These are phyloP conservation scores for Dendrocopos noguchii DNA, from an alignment of 2,113 vertebrate genomes.

Conservation along the genomic window DNA sequence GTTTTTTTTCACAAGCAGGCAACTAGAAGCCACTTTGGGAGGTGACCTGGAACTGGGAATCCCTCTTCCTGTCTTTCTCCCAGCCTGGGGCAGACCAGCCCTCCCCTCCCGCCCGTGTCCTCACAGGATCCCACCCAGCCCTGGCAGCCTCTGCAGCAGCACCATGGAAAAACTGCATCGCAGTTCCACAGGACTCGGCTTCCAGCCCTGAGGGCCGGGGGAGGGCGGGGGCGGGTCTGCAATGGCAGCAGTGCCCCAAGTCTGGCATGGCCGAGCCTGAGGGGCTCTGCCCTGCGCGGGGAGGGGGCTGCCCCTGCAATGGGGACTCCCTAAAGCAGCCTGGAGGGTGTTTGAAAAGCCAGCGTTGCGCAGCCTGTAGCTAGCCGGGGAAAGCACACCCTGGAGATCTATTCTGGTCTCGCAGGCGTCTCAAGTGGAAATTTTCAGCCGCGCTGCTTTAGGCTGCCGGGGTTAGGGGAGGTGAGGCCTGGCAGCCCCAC, in stretches of 20 bases:
- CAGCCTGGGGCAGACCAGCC: background rate
- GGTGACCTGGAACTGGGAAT: background rate
- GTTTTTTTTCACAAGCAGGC: background rate
- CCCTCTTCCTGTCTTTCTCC: background rate
- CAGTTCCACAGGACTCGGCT: fast-evolving
- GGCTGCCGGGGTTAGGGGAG: background rate
- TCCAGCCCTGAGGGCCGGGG: background rate
- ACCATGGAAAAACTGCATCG: fast-evolving
- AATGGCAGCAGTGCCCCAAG: fast-evolving
- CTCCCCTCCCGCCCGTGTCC: fast-evolving
- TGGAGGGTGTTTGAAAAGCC: background rate
- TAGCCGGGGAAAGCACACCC: fast-evolving
- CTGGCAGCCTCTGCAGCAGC: fast-evolving
- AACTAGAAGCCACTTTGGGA: background rate
- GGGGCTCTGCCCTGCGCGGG: background rate
- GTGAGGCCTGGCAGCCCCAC: background rate
- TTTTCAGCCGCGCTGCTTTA: background rate
- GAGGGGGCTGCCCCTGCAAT: background rate
- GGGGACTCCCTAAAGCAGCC: background rate
- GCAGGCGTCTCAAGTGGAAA: slow-evolving; percentile 16
- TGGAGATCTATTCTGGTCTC: background rate
- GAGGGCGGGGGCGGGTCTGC: background rate
- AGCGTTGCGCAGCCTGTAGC: background rate
- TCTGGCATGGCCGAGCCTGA: fast-evolving
- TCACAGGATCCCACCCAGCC: background rate